phyloP scores from a whole-genome alignment of 1,140 invertebrate genomes.

The Bombus consobrinus region DNA sequence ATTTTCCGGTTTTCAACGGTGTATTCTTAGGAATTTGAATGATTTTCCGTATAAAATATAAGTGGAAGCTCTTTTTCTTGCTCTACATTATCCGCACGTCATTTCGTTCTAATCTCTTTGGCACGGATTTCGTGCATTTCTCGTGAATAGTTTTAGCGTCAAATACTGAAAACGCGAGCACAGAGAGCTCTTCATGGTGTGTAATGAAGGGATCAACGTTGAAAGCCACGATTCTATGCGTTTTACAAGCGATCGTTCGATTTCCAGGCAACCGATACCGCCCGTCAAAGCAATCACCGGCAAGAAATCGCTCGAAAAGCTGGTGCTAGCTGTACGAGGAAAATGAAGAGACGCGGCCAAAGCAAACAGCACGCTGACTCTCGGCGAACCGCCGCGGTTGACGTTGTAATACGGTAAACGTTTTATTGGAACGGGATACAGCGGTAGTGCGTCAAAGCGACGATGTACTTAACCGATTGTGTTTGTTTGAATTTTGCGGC shows the following conservation, averaged over 20 bases:
- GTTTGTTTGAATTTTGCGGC: conserved; percentile 49
- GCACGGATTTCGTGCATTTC: background rate
- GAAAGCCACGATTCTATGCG: conserved; percentile 2
- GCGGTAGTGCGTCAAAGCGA: conserved; percentile 46
- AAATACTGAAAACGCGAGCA: background rate
- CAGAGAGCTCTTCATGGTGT: background rate
- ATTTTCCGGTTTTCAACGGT: no score
- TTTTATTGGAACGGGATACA: conserved; percentile 57
- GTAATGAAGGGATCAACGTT: background rate
- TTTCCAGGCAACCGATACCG: conserved; percentile 34
- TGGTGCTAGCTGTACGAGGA: conserved; percentile 12
- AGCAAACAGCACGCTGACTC: conserved; percentile 63
- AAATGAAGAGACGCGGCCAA: conserved; percentile 61
- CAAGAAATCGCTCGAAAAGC: conserved; percentile 48
- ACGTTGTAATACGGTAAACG: conserved; percentile 66
- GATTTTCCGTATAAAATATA: no score
- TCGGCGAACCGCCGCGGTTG: conserved; percentile 37
- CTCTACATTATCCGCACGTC: no score
- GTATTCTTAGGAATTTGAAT: no score
- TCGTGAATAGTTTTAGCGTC: background rate
- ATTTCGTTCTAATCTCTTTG: background rate
- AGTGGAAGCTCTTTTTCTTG: no score
- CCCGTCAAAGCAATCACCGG: conserved; percentile 40
- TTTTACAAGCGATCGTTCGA: conserved; percentile 34
- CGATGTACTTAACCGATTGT: conserved; percentile 45